Evolutionary conservation across 92 coral and sea anemone species (phyloP).

Genomic region (Epizoanthus illoricatus): DNA sequence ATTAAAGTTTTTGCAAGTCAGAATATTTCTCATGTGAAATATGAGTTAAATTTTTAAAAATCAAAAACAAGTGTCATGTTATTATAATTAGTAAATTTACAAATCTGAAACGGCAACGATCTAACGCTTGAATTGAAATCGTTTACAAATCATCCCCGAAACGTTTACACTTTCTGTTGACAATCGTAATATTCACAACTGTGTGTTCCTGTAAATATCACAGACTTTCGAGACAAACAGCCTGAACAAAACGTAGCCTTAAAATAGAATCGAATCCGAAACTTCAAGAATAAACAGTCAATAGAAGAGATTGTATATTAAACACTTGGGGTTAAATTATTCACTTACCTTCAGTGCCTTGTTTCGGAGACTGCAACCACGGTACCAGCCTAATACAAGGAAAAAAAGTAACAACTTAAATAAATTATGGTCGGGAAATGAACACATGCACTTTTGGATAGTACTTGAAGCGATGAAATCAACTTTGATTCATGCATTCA

Average conservation of each 20-base stretch:
- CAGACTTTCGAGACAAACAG: background rate
- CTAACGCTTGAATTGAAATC: background rate
- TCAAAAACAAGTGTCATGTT: no score
- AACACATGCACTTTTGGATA: background rate
- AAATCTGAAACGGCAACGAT: background rate
- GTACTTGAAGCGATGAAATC: background rate
- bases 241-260: conserved; percentile 7
- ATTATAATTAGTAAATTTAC: no score
- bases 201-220: background rate
- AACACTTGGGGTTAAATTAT: background rate
- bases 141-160: background rate
- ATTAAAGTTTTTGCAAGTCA: no score
- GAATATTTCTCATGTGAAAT: no score
- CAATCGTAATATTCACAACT: no score
- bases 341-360: conserved; percentile 77
- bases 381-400: conserved; percentile 85
- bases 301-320: background rate
- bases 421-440: background rate
- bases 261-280: background rate
- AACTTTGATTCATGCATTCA: background rate
- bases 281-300: conserved; percentile 1
- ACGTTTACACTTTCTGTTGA: no score
- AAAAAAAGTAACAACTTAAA: background rate
- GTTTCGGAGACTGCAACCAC: conserved; percentile 81
- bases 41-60: no score